Base-by-base conservation (phyloP, 2,888 invertebrate genomes). In the Achlya flavicornis region DNA sequence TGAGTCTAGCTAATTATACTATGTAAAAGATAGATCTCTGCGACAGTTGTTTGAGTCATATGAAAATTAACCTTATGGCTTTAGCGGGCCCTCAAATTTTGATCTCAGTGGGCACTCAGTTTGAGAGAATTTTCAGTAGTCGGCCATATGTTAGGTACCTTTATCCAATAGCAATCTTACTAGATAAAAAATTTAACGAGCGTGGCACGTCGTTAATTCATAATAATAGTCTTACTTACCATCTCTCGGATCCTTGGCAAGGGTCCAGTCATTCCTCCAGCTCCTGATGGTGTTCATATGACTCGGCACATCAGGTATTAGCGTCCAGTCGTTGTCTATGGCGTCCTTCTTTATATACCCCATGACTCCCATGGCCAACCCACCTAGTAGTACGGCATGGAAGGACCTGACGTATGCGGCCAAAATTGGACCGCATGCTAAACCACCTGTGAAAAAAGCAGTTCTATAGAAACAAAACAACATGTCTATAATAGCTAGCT, bases 351-450 rank as follows among this genome's bases (percentile, higher is more conserved):
- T 92, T 19, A 90, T 57, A 35, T 77, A 65, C 0, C 76, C 93
- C 0, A 70, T 58, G 0, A 80, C 46, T 0, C 92, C 92, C 0
- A 93, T 74, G 0, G 66, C 64, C 0, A 92, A 4, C 0, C 88
- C 90, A 0, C 92, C 92, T 0, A 83, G 64, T 0, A 91, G 61
- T 0, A 91, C 8, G 0, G 82, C 90, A 70, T 92, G 91, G 53
- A 77, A 78, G 3, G 84, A 84, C 1, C 89, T 78, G 0, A 89
- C 19, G 66, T 91, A 92, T 19, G 68, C 61, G 0, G 85, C 90
- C 1, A 84, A 59, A 5, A 92, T 83, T 0, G 93, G 92, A 0
- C 91, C 90, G 62, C 91, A 91, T 0, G 90, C 85, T 0, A 88
- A 7, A 0, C 92, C 93, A 62, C 92, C 93, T 92, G 69, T 0